Base-by-base conservation (phyloP, 2,113 vertebrate genomes). In the Phalacrocorax carbo region DNA sequence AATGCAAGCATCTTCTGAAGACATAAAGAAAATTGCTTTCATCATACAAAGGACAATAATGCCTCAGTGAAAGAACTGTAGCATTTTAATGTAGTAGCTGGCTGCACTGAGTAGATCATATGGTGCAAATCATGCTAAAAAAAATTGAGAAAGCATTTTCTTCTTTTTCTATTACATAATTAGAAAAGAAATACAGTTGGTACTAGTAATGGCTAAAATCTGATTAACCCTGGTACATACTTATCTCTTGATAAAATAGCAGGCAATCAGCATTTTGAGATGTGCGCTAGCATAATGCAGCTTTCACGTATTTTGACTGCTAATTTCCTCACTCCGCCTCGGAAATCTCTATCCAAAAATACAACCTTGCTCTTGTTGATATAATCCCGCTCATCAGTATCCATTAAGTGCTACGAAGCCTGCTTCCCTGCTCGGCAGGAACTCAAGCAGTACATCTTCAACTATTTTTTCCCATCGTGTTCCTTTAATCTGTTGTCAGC, bases 91-190 rank as follows among this genome's bases (percentile, higher is more conserved):
- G 88, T 55, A 75, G 72, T 81, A 94, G 46, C 92, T 96, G 54
- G 76, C 86, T 97, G 88, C 76, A 82, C 77, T 94, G 86, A 82
- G 44, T 70, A 68, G 72, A 46, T 77, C 88, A 87, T 92, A 94
- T 92, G 92, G 91, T 94, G 86, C 66, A 94, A 84, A 94, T 91
- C 70, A 52, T 54, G 18, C 83, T 86, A 54, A 71, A 94, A 95
- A 86, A 44, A 81, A 79, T 42, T 29, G 73, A 81, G 88, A 79
- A 61, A 91, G 76, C 61, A n/a, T 92, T 90, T 94, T 86, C 88
- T 87, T 91, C 78, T 88, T 95, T 94, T 94, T 52, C 91, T 86
- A 9, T 83, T 69, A 64, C 34, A 87, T 76, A 94, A 93, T 84
- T 68, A 87, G 66, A 49, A 88, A 52, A 93, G 82, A 72, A 96